Evolutionary conservation across 2,797 vertebrate species (phyloP).

Genomic region (Lutjanus argentimaculatus): DNA sequence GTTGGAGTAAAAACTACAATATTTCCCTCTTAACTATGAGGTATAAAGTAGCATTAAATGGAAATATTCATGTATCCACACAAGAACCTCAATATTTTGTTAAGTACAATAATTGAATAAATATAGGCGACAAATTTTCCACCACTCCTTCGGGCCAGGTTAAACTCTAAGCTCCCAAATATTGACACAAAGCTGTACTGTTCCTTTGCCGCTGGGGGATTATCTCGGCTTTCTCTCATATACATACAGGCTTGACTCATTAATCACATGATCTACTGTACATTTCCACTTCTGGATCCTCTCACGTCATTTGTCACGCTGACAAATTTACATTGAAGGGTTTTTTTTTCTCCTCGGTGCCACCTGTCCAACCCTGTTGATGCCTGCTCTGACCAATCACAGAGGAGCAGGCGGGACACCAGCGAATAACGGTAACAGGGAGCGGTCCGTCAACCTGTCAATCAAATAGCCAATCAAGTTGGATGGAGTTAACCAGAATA

Average conservation of each 20-base stretch:
- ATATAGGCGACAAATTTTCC: neutral
- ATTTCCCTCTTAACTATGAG: neutral
- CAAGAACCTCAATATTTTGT: neutral
- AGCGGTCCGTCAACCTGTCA: conserved; percentile 27
- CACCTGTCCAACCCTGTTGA: neutral
- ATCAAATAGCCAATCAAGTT: neutral
- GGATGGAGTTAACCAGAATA: neutral
- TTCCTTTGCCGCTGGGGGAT: neutral
- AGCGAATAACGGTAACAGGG: conserved; percentile 20
- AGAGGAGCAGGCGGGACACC: conserved; percentile 40
- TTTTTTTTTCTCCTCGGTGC: too few species aligned
- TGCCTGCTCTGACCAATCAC: conserved; percentile 56
- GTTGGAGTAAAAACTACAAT: neutral
- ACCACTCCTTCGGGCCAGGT: neutral
- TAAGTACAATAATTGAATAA: too few species aligned
- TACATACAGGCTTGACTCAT: conserved; percentile 18
- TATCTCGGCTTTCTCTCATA: neutral
- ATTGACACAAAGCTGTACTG: neutral
- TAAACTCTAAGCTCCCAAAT: neutral
- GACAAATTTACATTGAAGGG: neutral
- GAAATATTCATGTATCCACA: neutral
- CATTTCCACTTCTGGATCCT: conserved; percentile 15
- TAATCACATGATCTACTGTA: conserved; percentile 10
- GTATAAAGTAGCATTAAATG: neutral
- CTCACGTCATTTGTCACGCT: neutral